Percentiles rank a stretch among this genome's conserved stretches.
Evolutionary conservation across 1,140 invertebrate genomes (phyloP).

Genomic region (Dufourea novaeangliae): DNA sequence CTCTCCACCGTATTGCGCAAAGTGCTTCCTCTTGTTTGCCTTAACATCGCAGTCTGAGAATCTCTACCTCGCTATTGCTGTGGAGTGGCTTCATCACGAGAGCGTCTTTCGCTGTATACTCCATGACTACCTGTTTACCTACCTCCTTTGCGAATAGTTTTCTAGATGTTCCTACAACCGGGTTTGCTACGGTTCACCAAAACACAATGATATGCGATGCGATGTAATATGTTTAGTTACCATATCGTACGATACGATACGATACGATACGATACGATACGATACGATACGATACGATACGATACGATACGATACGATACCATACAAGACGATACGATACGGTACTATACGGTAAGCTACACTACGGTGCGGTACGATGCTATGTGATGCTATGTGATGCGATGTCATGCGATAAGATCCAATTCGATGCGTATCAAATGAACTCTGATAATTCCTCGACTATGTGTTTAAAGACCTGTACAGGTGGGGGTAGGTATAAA

Average conservation of each 20-base stretch:
- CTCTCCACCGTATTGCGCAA: conserved; percentile 6
- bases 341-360: too few species aligned
- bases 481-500: conserved; percentile 32
- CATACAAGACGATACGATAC: neutral
- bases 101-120: conserved; percentile 27
- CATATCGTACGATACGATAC: conserved; percentile 9
- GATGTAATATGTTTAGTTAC: neutral
- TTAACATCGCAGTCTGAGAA: conserved; percentile 38
- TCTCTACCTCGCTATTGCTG: conserved; percentile 47
- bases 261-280: neutral
- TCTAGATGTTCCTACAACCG: conserved; percentile 27
- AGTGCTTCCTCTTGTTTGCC: conserved; percentile 47
- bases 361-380: neutral
- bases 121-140: conserved; percentile 17
- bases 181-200: conserved; percentile 11
- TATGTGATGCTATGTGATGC: too few species aligned
- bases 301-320: neutral
- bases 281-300: neutral
- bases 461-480: neutral
- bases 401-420: neutral
- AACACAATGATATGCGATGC: conserved; percentile 9
- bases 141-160: conserved; percentile 24
- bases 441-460: conserved; percentile 10
- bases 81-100: conserved; percentile 34
- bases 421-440: neutral